Evolutionary conservation across 1,140 invertebrate genomes (phyloP).

Genomic region (Orchestia grillus): DNA sequence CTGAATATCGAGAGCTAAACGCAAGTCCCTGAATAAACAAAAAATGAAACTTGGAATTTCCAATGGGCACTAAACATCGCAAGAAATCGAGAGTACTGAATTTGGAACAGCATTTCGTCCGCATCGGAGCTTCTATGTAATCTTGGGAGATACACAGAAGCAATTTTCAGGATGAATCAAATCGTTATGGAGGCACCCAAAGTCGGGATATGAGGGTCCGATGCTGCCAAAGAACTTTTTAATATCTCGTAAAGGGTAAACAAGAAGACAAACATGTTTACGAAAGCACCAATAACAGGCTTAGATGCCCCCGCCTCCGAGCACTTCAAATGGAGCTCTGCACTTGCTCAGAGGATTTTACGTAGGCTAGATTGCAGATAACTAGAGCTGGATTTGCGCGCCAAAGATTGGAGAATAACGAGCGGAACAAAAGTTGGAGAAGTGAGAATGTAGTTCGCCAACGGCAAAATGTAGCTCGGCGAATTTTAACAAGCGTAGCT

Average conservation of each 20-base stretch:
- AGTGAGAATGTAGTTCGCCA: neutral
- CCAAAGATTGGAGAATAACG: neutral
- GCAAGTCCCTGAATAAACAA: neutral
- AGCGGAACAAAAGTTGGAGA: neutral
- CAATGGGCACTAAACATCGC: neutral
- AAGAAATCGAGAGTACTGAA: neutral
- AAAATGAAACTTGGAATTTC: neutral
- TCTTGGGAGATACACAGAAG: neutral
- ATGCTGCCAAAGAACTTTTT: slow-evolving; percentile 5
- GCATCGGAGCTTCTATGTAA: neutral
- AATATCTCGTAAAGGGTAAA: slow-evolving; percentile 32
- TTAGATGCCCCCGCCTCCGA: neutral
- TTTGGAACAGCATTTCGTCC: neutral
- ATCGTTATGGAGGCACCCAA: slow-evolving; percentile 10
- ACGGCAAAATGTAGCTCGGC: neutral
- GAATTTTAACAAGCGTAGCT: neutral
- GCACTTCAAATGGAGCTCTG: neutral
- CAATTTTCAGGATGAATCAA: neutral
- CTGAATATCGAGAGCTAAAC: neutral
- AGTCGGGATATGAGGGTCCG: neutral
- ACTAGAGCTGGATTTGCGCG: neutral
- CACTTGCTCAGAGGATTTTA: neutral
- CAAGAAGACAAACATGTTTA: slow-evolving; percentile 42
- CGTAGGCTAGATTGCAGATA: neutral
- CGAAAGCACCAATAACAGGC: slow-evolving; percentile 26